Evolutionary conservation across 2,113 vertebrate genomes (phyloP).

Genomic region (Pica pica): DNA sequence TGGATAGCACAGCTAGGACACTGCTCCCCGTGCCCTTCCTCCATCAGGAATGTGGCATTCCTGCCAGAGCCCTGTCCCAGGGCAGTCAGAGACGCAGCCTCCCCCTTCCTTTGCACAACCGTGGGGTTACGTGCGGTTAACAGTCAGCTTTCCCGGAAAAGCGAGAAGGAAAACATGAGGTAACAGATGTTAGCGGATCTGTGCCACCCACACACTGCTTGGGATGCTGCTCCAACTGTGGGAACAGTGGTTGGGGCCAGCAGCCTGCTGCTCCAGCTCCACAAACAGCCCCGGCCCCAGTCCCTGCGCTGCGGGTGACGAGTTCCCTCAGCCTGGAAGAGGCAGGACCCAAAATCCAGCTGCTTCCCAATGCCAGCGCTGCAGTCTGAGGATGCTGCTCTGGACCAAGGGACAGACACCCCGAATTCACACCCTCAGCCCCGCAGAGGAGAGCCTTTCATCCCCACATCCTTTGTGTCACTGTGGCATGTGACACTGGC

Average conservation of each 20-base stretch:
- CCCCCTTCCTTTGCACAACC: neutral
- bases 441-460: neutral
- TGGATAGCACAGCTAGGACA: neutral
- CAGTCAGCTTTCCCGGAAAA: slow-evolving; percentile 32
- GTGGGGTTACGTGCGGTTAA: slow-evolving; percentile 20
- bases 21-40: neutral
- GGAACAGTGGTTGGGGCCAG: neutral
- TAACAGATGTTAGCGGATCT: slow-evolving; percentile 16
- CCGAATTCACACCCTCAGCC: neutral
- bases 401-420: neutral
- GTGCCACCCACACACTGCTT: slow-evolving; percentile 35
- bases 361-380: rapidly evolving
- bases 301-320: neutral
- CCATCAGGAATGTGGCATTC: neutral
- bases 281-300: neutral
- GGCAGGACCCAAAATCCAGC: neutral
- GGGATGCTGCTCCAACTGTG: neutral
- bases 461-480: neutral
- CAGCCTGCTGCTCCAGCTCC: neutral
- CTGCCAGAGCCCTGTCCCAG: neutral
- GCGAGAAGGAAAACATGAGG: slow-evolving; percentile 6
- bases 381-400: neutral
- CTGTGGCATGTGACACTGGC: neutral
- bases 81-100: neutral
- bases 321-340: neutral